Evolutionary conservation across 2,797 vertebrate species (phyloP), one percentile per base, ranked within the genome.

Genomic region (Chelmon rostratus): DNA sequence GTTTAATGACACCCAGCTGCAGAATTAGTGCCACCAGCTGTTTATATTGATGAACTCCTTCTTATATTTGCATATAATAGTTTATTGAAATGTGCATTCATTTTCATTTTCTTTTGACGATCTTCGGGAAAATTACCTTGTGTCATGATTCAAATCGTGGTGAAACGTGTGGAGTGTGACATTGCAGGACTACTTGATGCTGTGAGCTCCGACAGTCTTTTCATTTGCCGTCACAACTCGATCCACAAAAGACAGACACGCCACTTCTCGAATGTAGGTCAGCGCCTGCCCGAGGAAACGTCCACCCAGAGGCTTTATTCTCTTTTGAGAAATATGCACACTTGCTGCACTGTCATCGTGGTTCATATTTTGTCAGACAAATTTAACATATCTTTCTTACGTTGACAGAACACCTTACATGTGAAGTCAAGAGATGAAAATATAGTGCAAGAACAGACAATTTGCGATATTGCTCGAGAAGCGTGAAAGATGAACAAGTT

Each of bases 361-460:
- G 19, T 28, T 61, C 44, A n/a, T n/a, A n/a, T n/a, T n/a, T n/a
- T n/a, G n/a, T n/a, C n/a, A n/a, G n/a, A n/a, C n/a, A 19, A 12
- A 7, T 50, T 62, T 11, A 25, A 38, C 8, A 13, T 52, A 4
- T 54, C 6, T 58, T 52, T 33, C 5, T n/a, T 18, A 9, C 4
- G 4, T 23, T 19, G 40, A 31, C 25, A 42, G 28, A 5, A 8
- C 12, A 25, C 6, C 44, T 18, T 49, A 5, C 38, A 53, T 62
- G 25, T 47, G 16, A 69, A 52, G 8, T 67, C 6, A 47, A 66
- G 11, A 23, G 13, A 50, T 53, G 23, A 42, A n/a, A 66, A 67
- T 25, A 49, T 28, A 38, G 49, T 63, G 59, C 69, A 62, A 78
- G 44, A 69, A 47, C 12, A 5, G 13, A 21, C 49, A 71, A 64